phyloP scores from a whole-genome alignment of 1,140 invertebrate genomes.

The Theocolax elegans region DNA sequence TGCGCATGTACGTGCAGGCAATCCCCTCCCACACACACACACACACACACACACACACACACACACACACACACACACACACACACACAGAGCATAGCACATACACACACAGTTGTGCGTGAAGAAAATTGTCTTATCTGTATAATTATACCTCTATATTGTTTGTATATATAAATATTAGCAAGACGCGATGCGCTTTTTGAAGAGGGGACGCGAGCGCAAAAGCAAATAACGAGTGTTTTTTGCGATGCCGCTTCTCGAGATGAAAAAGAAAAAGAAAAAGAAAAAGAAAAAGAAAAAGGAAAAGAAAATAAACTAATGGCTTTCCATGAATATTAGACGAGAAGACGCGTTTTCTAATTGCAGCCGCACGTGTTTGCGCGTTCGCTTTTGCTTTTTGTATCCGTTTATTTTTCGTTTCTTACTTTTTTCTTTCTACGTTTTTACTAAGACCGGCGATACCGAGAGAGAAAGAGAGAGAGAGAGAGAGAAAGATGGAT shows the following conservation, averaged over 20 bases:
- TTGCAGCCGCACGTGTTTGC: slow-evolving; percentile 13
- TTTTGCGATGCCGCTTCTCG: too few species aligned
- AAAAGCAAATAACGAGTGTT: too few species aligned
- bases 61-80: background rate
- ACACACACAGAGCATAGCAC: background rate
- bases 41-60: background rate
- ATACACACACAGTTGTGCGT: slow-evolving; percentile 4
- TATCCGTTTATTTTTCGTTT: background rate
- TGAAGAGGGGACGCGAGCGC: slow-evolving; percentile 11
- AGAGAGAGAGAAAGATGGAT: background rate
- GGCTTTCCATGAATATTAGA: slow-evolving; percentile 27
- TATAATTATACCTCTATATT: slow-evolving; percentile 39
- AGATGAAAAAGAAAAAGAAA: too few species aligned
- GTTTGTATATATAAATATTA: slow-evolving; percentile 37
- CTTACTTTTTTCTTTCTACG: too few species aligned
- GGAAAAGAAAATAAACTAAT: too few species aligned
- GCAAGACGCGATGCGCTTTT: slow-evolving; percentile 36
- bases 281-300: too few species aligned
- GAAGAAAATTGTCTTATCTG: slow-evolving; percentile 26
- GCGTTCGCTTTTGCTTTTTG: background rate
- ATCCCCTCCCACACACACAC: too few species aligned
- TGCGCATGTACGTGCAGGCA: background rate
- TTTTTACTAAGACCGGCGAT: too few species aligned
- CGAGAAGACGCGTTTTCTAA: slow-evolving; percentile 24
- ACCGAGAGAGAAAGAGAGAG: too few species aligned